Evolutionary conservation across 1,140 invertebrate genomes (phyloP).

Genomic region (Tetramorium simillimum): DNA sequence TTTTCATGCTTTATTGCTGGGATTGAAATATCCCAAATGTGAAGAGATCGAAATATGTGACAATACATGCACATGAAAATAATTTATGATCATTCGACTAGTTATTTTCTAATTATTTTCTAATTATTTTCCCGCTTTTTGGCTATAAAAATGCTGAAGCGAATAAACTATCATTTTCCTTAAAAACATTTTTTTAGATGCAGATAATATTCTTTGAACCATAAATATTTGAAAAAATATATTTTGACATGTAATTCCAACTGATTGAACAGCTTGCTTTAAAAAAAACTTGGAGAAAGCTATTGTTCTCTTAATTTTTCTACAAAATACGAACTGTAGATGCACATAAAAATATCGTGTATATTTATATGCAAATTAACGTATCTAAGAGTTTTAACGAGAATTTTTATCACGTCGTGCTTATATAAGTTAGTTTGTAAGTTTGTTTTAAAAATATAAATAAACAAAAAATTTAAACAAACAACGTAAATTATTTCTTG

Average conservation of each 20-base stretch:
- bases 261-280: background rate
- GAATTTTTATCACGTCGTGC: background rate
- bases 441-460: background rate
- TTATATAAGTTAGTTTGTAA: background rate
- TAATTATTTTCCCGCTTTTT: too few species aligned
- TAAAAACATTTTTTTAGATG: background rate
- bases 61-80: background rate
- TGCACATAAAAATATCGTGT: background rate
- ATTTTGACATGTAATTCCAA: background rate
- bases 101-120: too few species aligned
- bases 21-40: background rate
- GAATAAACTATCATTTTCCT: too few species aligned
- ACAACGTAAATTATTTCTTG: background rate
- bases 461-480: background rate
- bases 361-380: background rate
- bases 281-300: background rate
- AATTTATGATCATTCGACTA: background rate
- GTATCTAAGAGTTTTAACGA: too few species aligned
- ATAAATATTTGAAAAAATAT: background rate
- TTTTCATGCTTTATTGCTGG: background rate
- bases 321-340: background rate
- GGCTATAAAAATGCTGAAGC: too few species aligned
- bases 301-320: background rate
- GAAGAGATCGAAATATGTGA: background rate
- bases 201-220: background rate